These are phyloP conservation scores for Porites australiensis DNA, from an alignment of 64 coral and sea anemone species.

Conservation along the genomic window DNA sequence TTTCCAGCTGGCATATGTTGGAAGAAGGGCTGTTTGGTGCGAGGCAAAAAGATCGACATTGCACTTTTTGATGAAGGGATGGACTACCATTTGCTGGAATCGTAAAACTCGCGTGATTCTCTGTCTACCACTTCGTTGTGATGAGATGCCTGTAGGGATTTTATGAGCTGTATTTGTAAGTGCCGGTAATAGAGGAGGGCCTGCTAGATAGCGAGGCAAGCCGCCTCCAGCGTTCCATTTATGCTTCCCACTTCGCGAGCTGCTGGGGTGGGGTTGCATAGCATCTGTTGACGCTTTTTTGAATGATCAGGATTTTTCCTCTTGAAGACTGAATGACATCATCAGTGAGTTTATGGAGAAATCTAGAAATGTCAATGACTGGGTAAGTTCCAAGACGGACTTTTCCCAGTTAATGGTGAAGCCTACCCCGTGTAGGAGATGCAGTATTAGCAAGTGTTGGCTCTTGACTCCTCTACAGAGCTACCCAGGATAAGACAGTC, in stretches of 20 bases:
- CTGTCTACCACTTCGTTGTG: slow-evolving; percentile 42
- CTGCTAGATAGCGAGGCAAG: slow-evolving; percentile 16
- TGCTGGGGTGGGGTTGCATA: neutral
- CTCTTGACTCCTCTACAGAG: neutral
- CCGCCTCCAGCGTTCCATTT: slow-evolving; percentile 14
- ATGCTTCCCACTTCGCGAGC: slow-evolving; percentile 31
- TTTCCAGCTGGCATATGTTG: slow-evolving; percentile 59
- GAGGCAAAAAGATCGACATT: slow-evolving; percentile 57
- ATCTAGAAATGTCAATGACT: slow-evolving; percentile 28
- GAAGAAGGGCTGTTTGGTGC: slow-evolving; percentile 47
- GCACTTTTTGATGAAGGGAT: neutral
- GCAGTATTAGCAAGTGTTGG: neutral
- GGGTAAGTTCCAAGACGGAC: slow-evolving; percentile 12
- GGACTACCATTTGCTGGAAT: slow-evolving; percentile 60
- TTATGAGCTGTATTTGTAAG: slow-evolving; percentile 51
- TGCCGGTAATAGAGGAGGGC: slow-evolving; percentile 20
- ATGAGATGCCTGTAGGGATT: slow-evolving; percentile 6
- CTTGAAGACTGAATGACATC: slow-evolving; percentile 36
- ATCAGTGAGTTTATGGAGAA: slow-evolving; percentile 37
- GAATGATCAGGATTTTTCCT: slow-evolving; percentile 18
- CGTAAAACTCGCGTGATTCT: slow-evolving; percentile 52
- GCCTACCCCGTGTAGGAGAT: slow-evolving; percentile 1
- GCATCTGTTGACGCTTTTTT: slow-evolving; percentile 15
- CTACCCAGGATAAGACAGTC: slow-evolving; percentile 21
- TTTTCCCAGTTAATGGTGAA: slow-evolving; percentile 49